Evolutionary conservation across 2,113 vertebrate genomes (phyloP).

Genomic region (Corythornis madagascariensis): DNA sequence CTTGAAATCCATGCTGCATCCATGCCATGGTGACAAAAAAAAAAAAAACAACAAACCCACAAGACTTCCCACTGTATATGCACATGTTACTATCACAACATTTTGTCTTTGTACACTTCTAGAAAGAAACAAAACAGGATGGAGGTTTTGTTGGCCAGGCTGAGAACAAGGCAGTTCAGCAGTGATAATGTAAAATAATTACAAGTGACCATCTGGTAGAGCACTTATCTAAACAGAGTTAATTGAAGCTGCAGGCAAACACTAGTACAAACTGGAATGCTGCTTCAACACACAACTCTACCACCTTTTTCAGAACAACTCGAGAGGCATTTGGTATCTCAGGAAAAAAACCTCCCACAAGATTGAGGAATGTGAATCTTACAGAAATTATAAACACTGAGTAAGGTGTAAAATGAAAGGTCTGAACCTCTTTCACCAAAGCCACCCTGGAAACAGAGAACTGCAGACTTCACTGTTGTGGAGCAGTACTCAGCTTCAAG

Average conservation of each 20-base stretch:
- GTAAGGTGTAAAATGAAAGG: background rate
- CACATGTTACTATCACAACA: background rate
- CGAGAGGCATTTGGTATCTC: background rate
- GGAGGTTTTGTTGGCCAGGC: background rate
- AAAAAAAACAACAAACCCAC: background rate
- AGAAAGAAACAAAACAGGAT: background rate
- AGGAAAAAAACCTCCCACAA: background rate
- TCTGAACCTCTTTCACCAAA: background rate
- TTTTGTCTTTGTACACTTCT: background rate
- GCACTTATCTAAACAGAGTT: background rate
- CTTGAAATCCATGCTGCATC: background rate
- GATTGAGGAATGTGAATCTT: background rate
- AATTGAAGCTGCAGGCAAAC: constrained; percentile 1
- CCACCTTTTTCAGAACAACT: background rate
- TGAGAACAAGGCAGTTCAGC: background rate
- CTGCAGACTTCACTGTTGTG: background rate
- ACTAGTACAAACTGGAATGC: background rate
- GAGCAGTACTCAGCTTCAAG: background rate
- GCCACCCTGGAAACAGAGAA: background rate
- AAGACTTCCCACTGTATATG: background rate
- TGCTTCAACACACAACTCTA: background rate
- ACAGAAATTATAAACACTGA: background rate
- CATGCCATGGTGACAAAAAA: background rate
- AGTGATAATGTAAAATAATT: background rate
- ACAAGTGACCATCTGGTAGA: background rate